Conservation (phyloP, 2,113 vertebrate species). For the Pseudorectes ferrugineus region DNA sequence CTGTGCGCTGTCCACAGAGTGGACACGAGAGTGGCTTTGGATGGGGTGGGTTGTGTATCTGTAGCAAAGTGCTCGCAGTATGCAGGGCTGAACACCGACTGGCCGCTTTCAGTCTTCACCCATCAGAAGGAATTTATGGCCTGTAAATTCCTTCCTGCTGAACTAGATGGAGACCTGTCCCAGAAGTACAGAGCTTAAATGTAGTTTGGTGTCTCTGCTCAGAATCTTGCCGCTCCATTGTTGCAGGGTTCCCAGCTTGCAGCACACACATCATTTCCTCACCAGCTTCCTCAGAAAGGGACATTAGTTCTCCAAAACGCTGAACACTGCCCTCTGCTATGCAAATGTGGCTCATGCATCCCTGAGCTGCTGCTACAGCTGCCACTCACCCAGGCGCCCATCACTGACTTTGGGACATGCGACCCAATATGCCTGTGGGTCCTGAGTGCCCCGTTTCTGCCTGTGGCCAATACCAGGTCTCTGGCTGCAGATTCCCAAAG, state of each 20-base stretch:
- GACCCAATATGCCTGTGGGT: fast-evolving
- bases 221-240: neutral
- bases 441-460: neutral
- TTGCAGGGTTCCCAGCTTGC: neutral
- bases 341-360: neutral
- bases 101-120: neutral
- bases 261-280: neutral
- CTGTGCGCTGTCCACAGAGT: fast-evolving
- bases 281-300: neutral
- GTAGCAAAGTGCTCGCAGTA: neutral
- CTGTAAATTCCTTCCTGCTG: neutral
- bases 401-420: fast-evolving
- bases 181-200: neutral
- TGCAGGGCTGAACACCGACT: neutral
- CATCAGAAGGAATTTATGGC: neutral
- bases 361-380: neutral
- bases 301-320: neutral
- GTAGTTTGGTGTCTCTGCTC: neutral
- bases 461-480: neutral
- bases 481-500: neutral
- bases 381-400: neutral
- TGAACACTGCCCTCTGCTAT: constrained; percentile 33
- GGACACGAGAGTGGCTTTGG: fast-evolving
- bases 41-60: neutral
- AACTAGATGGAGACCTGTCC: neutral